These are phyloP conservation scores for Microcaecilia unicolor DNA, from an alignment of 2,797 vertebrate genomes.

Conservation along the genomic window DNA sequence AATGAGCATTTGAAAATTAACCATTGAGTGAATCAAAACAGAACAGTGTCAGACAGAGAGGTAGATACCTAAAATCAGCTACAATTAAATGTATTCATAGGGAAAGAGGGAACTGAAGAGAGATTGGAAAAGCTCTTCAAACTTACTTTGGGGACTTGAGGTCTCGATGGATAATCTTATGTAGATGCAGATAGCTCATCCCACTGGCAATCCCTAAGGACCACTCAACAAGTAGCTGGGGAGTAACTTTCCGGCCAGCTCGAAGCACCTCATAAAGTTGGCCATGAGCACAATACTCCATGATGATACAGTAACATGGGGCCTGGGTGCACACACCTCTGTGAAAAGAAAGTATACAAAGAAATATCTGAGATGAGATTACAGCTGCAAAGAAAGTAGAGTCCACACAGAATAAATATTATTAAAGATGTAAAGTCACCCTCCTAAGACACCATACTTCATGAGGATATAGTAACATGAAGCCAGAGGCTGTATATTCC, in stretches of 20 bases:
- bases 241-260: constrained; percentile 84
- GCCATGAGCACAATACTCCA: constrained; percentile 97
- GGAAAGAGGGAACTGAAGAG: too few species aligned
- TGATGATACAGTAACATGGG: constrained; percentile 95
- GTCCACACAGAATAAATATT: too few species aligned
- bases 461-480: constrained; percentile 97
- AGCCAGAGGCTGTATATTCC: constrained; percentile 95
- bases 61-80: too few species aligned
- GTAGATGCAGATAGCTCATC: constrained; percentile 97
- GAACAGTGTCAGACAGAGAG: too few species aligned
- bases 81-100: too few species aligned
- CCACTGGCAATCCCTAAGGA: constrained; percentile 92
- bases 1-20: too few species aligned
- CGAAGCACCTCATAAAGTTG: constrained; percentile 94
- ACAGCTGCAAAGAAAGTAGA: too few species aligned
- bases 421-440: too few species aligned
- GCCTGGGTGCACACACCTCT: constrained; percentile 97
- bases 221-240: constrained; percentile 90
- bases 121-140: too few species aligned
- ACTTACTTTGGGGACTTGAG: constrained; percentile 98
- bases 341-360: constrained; percentile 4
- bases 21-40: too few species aligned
- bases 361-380: too few species aligned
- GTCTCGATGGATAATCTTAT: constrained; percentile 98
- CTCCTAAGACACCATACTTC: constrained; percentile 97